Base-by-base conservation (phyloP, 2,888 invertebrate genomes). In the Xylota segnis region DNA sequence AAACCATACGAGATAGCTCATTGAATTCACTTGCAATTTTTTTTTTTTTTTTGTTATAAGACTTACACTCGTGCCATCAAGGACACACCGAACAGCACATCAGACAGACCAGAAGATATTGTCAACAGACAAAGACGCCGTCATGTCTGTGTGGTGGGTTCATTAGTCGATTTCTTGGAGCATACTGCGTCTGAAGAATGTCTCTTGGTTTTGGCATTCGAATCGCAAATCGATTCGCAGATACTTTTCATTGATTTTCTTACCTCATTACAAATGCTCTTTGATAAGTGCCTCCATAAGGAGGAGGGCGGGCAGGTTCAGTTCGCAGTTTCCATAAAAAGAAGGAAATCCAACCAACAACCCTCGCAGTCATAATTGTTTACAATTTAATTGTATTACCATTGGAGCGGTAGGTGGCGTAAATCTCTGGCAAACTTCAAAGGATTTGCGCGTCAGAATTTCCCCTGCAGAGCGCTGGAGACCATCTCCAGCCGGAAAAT, bases 111-210 rank as follows among this genome's bases (percentile, higher is more conserved):
- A 54, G 18, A 40, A 71, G 58, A 71, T 58, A 63, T 70, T 75
- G 59, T 68, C 71, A 61, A 56, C 54, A 72, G 77, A 84, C 84
- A 84, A 81, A 84, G 84, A 81, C 81, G 84, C 84, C 84, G 84
- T 84, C 81, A 59, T 75, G 84, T 84, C 84, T 84, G 75, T 76
- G 27, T 12, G 18, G 18, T 50, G 75, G 65, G 81, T 81, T 84
- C 84, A 84, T 84, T 84, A 75, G 84, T 81, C 75, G 84, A 81
- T 81, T 84, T 84, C 84, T 81, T 84, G 56, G 43, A 81, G 81
- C 84, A 59, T 75, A 66, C 23, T 45, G 27, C 50, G 66, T 43
- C 68, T 68, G 32, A 52, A 75, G 45, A 37, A 43, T 68, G 34
- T 43, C 56, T 63, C 56, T 76, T 40, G 56, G 12, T n/a, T 50